Percentiles rank a stretch among this genome's conserved stretches.
Conservation (phyloP, 2,888 invertebrate species). For the Malthinus flaveolus region DNA sequence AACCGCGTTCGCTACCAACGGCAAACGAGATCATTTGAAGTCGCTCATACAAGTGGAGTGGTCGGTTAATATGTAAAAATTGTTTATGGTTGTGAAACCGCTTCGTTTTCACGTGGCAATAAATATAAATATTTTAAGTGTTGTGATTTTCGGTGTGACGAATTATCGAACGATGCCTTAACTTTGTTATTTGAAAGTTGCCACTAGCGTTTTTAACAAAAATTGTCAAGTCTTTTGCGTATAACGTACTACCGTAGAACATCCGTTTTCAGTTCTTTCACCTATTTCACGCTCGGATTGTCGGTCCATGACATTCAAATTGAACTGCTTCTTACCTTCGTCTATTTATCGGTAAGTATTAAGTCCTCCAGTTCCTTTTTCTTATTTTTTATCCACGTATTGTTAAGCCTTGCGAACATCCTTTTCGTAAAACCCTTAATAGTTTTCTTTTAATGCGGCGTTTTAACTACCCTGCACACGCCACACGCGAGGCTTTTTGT, state of each 20-base stretch:
- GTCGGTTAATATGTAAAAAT: conserved; percentile 26
- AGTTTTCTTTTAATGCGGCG: no score
- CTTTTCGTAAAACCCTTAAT: no score
- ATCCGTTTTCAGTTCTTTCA: conserved; percentile 18
- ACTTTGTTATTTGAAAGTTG: conserved; percentile 2
- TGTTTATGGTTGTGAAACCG: conserved; percentile 28
- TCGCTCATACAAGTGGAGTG: conserved; percentile 41
- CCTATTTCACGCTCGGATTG: conserved; percentile 13
- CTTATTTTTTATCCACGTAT: background rate
- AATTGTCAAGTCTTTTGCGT: background rate
- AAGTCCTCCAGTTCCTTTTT: background rate
- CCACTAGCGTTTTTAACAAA: conserved; percentile 1
- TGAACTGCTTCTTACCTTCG: background rate
- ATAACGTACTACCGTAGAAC: background rate
- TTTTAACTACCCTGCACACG: no score
- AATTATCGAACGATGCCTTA: background rate
- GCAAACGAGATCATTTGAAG: conserved; percentile 47
- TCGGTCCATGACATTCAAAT: conserved; percentile 12
- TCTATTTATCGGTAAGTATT: conserved; percentile 18
- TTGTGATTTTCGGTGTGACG: background rate
- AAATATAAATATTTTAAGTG: conserved; percentile 6
- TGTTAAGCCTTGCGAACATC: no score
- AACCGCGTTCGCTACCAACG: conserved; percentile 34
- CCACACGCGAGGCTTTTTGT: no score
- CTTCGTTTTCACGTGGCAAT: conserved; percentile 41